A percentile compares a stretch with the other conserved stretches of the same genome.
Evolutionary conservation across 2,113 vertebrate genomes (phyloP).

Genomic region (Trematocara unimaculatum): DNA sequence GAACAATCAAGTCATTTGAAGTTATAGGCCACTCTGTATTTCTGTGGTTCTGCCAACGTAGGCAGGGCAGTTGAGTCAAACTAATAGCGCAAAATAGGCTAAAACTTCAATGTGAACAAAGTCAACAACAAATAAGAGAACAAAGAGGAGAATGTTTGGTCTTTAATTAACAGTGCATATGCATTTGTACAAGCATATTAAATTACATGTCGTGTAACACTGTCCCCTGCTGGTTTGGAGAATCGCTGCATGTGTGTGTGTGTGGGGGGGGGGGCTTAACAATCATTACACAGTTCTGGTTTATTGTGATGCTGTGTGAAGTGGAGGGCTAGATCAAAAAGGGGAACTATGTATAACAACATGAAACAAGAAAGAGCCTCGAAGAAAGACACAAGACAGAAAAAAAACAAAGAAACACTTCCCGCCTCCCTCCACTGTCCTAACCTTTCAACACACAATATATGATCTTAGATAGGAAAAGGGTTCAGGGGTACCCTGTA

Average conservation of each 20-base stretch:
- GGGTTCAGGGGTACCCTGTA: background rate
- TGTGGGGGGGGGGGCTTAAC: background rate
- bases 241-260: background rate
- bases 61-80: constrained; percentile 53
- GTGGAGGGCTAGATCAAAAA: background rate
- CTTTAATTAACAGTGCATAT: constrained; percentile 49
- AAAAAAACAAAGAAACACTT: background rate
- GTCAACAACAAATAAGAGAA: constrained; percentile 64
- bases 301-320: background rate
- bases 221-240: constrained; percentile 60
- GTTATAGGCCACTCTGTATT: constrained; percentile 53
- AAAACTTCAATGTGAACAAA: constrained; percentile 54
- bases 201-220: constrained; percentile 45
- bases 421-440: background rate
- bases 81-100: constrained; percentile 37
- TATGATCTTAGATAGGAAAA: constrained; percentile 20
- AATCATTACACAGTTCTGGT: background rate
- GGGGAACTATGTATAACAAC: background rate
- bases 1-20: constrained; percentile 70
- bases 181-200: constrained; percentile 45
- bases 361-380: background rate
- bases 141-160: constrained; percentile 47
- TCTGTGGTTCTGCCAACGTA: constrained; percentile 47
- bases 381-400: background rate
- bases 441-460: constrained; percentile 13